phyloP scores from a whole-genome alignment of 2,797 vertebrate genomes.

The Sebastes baramenuke region DNA sequence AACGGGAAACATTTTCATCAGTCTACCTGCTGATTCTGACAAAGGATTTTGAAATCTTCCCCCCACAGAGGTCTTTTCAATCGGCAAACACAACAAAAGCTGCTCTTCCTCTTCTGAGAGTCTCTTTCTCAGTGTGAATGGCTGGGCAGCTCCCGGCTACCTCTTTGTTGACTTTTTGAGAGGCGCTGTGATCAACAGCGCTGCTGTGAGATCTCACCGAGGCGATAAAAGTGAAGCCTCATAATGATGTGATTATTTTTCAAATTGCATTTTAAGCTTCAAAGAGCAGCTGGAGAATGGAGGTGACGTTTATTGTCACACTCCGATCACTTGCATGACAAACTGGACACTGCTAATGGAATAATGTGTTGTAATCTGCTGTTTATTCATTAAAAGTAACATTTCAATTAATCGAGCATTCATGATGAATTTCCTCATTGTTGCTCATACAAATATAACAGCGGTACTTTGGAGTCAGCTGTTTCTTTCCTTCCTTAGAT shows the following conservation, averaged over 20 bases:
- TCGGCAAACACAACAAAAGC: conserved; percentile 55
- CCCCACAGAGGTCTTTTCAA: conserved; percentile 39
- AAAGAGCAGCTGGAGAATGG: background rate
- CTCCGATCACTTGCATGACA: background rate
- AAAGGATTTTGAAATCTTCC: background rate
- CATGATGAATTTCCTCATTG: background rate
- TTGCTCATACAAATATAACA: background rate
- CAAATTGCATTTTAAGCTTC: conserved; percentile 19
- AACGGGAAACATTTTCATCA: background rate
- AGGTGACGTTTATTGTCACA: background rate
- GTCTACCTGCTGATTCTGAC: background rate
- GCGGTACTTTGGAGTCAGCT: background rate
- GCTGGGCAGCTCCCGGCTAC: background rate
- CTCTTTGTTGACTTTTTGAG: conserved; percentile 30
- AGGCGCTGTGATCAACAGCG: conserved; percentile 35
- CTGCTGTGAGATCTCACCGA: background rate
- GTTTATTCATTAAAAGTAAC: background rate
- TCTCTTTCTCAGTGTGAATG: conserved; percentile 14
- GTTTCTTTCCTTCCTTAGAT: background rate
- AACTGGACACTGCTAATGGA: background rate
- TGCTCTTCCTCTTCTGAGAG: background rate
- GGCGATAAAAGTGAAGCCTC: background rate
- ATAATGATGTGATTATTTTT: conserved; percentile 25
- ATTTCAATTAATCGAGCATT: background rate
- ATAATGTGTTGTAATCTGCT: background rate